Evolutionary conservation across 2,888 invertebrate genomes (phyloP).

Genomic region (Phania funesta): DNA sequence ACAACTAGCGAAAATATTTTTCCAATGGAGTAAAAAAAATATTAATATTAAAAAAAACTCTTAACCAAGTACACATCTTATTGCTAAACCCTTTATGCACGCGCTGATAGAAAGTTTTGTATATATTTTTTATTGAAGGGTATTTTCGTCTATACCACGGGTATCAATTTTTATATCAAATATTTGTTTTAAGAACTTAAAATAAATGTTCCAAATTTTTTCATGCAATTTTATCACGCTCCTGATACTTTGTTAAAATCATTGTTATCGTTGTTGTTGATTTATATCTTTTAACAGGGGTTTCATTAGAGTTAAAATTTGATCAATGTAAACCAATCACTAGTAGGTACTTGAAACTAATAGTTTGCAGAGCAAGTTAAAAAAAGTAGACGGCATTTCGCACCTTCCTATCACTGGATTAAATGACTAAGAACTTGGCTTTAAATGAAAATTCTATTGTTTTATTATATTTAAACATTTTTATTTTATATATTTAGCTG

Average conservation of each 20-base stretch:
- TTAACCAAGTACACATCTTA: background rate
- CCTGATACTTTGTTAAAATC: constrained; percentile 62
- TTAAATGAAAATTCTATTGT: too few species aligned
- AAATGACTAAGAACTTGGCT: too few species aligned
- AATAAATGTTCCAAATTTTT: constrained; percentile 60
- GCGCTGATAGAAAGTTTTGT: constrained; percentile 1
- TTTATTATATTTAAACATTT: too few species aligned
- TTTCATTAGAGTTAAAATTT: constrained; percentile 42
- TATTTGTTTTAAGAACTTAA: constrained; percentile 27
- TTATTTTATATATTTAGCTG: too few species aligned
- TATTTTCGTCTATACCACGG: constrained; percentile 14
- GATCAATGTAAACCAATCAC: too few species aligned
- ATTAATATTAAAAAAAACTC: too few species aligned
- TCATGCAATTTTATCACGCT: constrained; percentile 24
- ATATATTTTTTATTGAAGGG: constrained; percentile 31
- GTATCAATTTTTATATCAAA: constrained; percentile 39
- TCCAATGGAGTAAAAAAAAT: too few species aligned
- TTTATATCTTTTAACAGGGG: background rate
- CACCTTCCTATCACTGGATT: too few species aligned
- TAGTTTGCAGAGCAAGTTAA: too few species aligned
- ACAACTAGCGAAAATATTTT: too few species aligned
- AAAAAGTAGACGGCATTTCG: too few species aligned
- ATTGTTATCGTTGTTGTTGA: background rate
- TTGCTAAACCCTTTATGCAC: background rate
- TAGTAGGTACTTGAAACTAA: too few species aligned